Base-by-base conservation (phyloP, 2,113 vertebrate species). In the Bagarius yarrelli region DNA sequence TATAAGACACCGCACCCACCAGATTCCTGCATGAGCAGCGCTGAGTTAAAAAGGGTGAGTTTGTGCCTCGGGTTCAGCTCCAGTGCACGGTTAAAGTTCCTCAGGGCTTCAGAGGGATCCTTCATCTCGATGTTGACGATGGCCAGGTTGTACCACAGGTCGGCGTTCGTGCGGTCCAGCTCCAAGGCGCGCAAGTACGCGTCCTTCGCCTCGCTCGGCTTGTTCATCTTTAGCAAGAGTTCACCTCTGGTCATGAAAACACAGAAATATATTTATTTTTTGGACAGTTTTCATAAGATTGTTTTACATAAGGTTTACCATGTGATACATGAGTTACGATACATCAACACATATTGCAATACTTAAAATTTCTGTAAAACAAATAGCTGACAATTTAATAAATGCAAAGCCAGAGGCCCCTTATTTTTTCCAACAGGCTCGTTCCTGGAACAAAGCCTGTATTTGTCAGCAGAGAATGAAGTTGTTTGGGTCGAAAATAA, bases 101-200 rank as follows among this genome's bases (percentile, higher is more conserved):
- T 96, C 80, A 99, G 89, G 5, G 98, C 98, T 86, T 98, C 97
- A 0, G 93, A 85, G 4, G 96, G 95, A 87, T 98, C 96, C 91
- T 98, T 99, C 93, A 99, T 95, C 89, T 99, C 98, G 59, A 99
- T 99, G 86, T 96, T 94, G 87, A 99, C 98, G 73, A 99, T 99
- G 19, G 98, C 98, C 88, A 99, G 88, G 88, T 99, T 99, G 92
- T 99, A 99, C 98, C 97, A 99, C 78, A 99, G 92, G 86, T 99
- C 98, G 52, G 98, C 95, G 72, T 99, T 99, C 85, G 89, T 93
- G 85, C 90, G 92, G 88, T 99, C 98, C 60, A 99, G 91, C 66
- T 98, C 97, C 57, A 99, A 64, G 13, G 98, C 98, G 82, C 93
- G 91, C 44, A 98, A 91, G 86, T 99, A 99, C 25, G 98, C 96